A percentile compares a stretch with the other conserved stretches of the same genome.
phyloP scores from a whole-genome alignment of 2,797 vertebrate species.

The Coilia nasus region DNA sequence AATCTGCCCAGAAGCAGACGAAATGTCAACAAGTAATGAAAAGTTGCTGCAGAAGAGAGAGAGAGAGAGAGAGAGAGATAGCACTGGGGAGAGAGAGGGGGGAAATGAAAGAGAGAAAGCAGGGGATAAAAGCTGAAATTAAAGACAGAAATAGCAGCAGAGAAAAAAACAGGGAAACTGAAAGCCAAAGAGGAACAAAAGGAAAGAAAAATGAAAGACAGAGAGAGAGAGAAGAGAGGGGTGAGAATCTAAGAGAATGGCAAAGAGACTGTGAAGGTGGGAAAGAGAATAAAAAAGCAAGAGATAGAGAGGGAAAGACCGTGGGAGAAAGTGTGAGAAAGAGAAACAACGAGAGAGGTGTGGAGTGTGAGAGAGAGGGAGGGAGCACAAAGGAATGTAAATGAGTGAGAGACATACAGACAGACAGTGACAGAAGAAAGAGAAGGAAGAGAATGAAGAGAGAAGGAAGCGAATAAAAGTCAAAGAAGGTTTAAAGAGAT shows the following conservation, averaged over 20 bases:
- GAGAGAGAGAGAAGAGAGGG: neutral
- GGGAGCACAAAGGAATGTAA: too few species aligned
- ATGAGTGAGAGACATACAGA: too few species aligned
- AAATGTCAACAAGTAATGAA: neutral
- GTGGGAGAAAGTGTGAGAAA: neutral
- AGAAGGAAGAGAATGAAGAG: neutral
- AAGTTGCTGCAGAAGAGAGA: too few species aligned
- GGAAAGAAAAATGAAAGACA: neutral
- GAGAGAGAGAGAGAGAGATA: too few species aligned
- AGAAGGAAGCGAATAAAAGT: neutral
- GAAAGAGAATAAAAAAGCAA: neutral
- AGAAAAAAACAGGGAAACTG: neutral
- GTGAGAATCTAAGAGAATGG: neutral
- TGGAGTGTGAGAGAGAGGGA: neutral
- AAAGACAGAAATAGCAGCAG: too few species aligned
- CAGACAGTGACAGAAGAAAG: neutral
- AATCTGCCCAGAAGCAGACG: neutral
- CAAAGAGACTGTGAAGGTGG: neutral
- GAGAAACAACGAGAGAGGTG: neutral
- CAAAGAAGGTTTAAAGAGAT: neutral
- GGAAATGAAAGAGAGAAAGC: neutral
- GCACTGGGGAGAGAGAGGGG: too few species aligned
- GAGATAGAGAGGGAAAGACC: neutral
- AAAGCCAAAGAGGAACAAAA: neutral
- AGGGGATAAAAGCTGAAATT: too few species aligned